phyloP scores from a whole-genome alignment of 2,113 vertebrate genomes.

The Muntiacus reevesi region DNA sequence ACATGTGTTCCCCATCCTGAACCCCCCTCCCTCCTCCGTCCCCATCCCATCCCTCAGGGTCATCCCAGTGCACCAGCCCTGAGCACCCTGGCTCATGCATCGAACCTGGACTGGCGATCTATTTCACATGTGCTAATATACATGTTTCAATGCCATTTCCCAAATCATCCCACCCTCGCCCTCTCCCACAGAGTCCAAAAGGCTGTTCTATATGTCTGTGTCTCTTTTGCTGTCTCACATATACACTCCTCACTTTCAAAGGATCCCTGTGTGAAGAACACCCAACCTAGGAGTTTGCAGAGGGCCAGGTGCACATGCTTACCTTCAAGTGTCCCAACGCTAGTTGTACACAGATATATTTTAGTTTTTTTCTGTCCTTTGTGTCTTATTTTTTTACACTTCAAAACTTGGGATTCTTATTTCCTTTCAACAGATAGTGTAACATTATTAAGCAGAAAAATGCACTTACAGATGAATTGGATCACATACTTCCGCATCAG shows the following conservation, averaged over 20 bases:
- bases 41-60: too few relatives aligned
- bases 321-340: conserved; percentile 30
- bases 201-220: too few relatives aligned
- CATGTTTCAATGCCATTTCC: too few relatives aligned
- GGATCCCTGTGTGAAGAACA: background rate
- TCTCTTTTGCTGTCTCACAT: too few relatives aligned
- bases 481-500: conserved; percentile 69
- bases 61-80: too few relatives aligned
- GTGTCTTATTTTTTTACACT: conserved; percentile 11
- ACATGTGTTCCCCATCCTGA: too few relatives aligned
- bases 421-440: conserved; percentile 36
- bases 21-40: too few relatives aligned
- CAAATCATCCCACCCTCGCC: too few relatives aligned
- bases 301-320: conserved; percentile 45
- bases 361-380: background rate
- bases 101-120: too few relatives aligned
- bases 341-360: background rate
- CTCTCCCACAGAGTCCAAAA: too few relatives aligned
- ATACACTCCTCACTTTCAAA: background rate
- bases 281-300: background rate
- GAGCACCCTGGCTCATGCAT: too few relatives aligned
- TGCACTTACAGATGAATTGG: conserved; percentile 68
- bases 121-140: too few relatives aligned
- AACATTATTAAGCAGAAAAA: conserved; percentile 50
- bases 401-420: conserved; percentile 22